Percentiles rank a stretch among this genome's conserved stretches.
Conservation (phyloP, 2,113 vertebrate species). For the Odocoileus hemionus region DNA sequence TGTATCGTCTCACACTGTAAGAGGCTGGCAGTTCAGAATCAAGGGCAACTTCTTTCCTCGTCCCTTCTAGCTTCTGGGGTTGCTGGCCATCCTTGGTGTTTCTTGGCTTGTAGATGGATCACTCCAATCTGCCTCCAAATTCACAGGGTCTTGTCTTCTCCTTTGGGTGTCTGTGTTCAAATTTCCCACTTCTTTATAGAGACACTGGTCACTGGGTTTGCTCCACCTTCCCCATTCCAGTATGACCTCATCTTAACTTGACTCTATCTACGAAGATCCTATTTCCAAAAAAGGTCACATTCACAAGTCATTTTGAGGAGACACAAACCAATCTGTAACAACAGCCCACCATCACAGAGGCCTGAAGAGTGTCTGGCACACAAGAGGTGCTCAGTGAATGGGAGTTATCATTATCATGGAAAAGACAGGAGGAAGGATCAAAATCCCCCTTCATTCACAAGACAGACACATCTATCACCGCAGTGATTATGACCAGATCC, state of each 20-base stretch:
- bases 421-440: neutral
- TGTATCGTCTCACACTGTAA: accelerated
- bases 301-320: neutral
- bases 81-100: neutral
- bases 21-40: neutral
- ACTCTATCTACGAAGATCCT: neutral
- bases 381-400: neutral
- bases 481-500: neutral
- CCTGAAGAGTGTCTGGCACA: neutral
- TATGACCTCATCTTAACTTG: neutral
- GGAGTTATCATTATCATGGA: neutral
- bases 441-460: neutral
- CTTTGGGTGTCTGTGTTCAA: neutral
- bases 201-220: neutral
- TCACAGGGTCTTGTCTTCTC: neutral
- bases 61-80: neutral
- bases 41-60: neutral
- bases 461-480: neutral
- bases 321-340: neutral
- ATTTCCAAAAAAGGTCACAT: neutral
- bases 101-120: neutral
- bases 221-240: neutral
- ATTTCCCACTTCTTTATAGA: neutral
- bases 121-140: neutral
- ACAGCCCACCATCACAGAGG: neutral